Conservation (phyloP, 2,888 invertebrate species). For the Crepidodera aurea region DNA sequence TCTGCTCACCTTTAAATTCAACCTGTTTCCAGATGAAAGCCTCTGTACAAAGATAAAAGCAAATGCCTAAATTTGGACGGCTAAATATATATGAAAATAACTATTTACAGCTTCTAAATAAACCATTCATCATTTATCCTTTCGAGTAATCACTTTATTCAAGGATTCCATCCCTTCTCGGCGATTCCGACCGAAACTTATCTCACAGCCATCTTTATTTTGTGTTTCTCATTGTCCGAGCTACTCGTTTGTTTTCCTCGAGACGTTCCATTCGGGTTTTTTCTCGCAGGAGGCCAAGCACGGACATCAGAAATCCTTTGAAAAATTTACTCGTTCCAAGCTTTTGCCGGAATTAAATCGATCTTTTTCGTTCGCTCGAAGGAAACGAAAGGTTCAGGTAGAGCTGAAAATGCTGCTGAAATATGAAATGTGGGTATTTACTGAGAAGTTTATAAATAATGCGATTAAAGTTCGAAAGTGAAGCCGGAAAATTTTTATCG, state of each 20-base stretch:
- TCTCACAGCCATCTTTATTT: conserved; percentile 18
- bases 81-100: no score
- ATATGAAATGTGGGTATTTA: conserved; percentile 35
- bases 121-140: conserved; percentile 2
- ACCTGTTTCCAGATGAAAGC: no score
- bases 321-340: conserved; percentile 25
- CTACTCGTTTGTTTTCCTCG: conserved; percentile 11
- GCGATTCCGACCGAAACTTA: conserved; percentile 1
- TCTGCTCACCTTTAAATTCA: no score
- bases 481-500: background rate
- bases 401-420: conserved; percentile 40
- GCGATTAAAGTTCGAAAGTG: background rate
- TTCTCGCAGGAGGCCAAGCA: background rate
- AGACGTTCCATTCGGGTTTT: conserved; percentile 11
- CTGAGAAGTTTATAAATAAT: conserved; percentile 24
- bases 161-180: background rate
- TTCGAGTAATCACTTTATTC: conserved; percentile 14
- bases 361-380: background rate
- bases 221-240: conserved; percentile 12
- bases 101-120: no score
- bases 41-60: no score
- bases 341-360: conserved; percentile 42
- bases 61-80: no score
- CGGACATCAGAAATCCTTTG: conserved; percentile 9
- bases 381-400: conserved; percentile 17